Evolutionary conservation across 2,888 invertebrate species (phyloP), one percentile per base, ranked within the genome.

Genomic region (Yponomeuta evonymella): DNA sequence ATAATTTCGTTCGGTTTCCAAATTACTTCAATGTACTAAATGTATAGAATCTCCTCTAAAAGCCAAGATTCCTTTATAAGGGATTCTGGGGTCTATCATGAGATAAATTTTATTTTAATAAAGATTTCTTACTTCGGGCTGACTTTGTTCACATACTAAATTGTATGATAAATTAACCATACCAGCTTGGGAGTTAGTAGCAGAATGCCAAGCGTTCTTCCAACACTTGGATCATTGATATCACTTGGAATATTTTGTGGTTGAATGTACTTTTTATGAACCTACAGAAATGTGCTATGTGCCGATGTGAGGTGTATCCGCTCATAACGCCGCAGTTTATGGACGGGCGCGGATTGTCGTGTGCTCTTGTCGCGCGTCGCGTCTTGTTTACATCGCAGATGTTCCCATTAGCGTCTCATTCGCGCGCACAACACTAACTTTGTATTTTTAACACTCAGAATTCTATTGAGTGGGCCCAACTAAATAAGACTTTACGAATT

Each of bases 401-500:
- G 85, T 83, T 79, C 81, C 86, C 88, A 89, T 90, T 89, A 85
- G 87, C 76, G 89, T 90, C 88, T 86, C 85, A 87, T 89, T 87
- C 86, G 82, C 79, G 82, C 80, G 77, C 75, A 74, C 78, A 81
- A 83, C 87, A 85, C 85, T 91, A 89, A 86, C 80, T 89, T 90
- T 86, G 79, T 83, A 80, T 89, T 83, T 90, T 90, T 89, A 90
- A 90, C 87, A 85, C 87, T 83, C 83, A 79, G 82, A 79, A 83
- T 80, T 58, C 51, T 82, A 81, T 81, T 77, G 84, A 83, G 85
- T 86, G 86, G 85, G 85, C 82, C 76, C 79, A 74, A 78, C 79
- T 89, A 88, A 90, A 85, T 90, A 89, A 90, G 90, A 88, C 86
- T 87, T 90, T 87, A 90, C 85, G 87, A 87, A 90, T 88, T 88